Evolutionary conservation across 2,113 vertebrate species (phyloP).

Genomic region (Grallaria varia): DNA sequence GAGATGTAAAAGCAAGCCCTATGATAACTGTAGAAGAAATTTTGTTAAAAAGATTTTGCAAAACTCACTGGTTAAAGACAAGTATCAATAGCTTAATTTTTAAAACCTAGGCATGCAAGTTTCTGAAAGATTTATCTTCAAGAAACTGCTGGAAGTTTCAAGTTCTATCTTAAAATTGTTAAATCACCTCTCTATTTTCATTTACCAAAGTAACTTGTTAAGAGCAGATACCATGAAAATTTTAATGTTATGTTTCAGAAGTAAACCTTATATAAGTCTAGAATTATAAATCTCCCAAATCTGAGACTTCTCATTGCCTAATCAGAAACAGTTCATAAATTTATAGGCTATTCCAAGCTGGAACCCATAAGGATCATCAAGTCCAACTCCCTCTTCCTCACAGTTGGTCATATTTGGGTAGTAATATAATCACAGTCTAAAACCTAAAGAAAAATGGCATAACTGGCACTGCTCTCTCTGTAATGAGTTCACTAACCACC

Average conservation of each 20-base stretch:
- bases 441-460: background rate
- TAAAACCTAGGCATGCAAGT: background rate
- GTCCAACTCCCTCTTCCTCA: background rate
- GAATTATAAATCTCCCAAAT: background rate
- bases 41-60: background rate
- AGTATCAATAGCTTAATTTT: no score
- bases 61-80: background rate
- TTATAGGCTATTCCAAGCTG: background rate
- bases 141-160: background rate
- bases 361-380: background rate
- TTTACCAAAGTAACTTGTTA: background rate
- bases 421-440: background rate
- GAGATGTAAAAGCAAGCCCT: background rate
- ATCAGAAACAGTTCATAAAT: background rate
- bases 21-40: background rate
- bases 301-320: background rate
- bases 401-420: background rate
- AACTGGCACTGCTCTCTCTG: background rate
- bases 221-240: background rate
- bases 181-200: background rate
- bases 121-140: background rate
- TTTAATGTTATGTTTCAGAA: background rate
- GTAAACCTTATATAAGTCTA: background rate
- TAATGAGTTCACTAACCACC: no score
- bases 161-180: background rate